These are phyloP conservation scores for Caenorhabditis remanei DNA, from an alignment of 1,140 invertebrate species.

Conservation along the genomic window DNA sequence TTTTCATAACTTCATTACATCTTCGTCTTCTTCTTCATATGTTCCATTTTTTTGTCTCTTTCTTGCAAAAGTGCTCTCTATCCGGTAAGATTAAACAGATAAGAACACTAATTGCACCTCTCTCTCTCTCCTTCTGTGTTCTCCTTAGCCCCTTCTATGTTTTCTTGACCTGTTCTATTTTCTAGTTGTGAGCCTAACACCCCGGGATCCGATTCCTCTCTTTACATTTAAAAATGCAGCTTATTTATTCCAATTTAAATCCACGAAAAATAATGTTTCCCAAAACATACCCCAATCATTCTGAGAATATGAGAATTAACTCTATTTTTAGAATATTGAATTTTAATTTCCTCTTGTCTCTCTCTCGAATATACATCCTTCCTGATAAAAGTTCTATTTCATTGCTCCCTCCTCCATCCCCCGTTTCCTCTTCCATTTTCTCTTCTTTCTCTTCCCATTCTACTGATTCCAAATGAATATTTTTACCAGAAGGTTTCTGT, in stretches of 20 bases:
- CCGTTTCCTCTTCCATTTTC: neutral
- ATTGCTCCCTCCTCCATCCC: neutral
- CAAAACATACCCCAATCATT: neutral
- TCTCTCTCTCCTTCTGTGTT: conserved; percentile 54
- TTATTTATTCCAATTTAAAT: conserved; percentile 31
- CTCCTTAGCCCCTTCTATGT: neutral
- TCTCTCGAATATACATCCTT: neutral
- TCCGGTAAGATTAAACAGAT: neutral
- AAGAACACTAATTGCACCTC: neutral
- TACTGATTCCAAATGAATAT: conserved; percentile 46
- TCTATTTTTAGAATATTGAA: conserved; percentile 26
- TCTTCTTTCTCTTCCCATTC: neutral
- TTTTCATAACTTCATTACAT: neutral
- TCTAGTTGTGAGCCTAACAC: conserved; percentile 43
- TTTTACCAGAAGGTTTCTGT: neutral
- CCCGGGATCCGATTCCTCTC: conserved; percentile 17
- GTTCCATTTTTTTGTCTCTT: neutral
- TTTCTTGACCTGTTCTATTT: conserved; percentile 38
- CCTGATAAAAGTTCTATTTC: too few species aligned
- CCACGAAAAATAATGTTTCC: too few species aligned
- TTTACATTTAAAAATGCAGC: conserved; percentile 14
- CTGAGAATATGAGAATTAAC: conserved; percentile 17
- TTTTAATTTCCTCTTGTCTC: too few species aligned
- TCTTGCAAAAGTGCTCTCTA: neutral
- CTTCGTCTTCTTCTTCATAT: conserved; percentile 23